phyloP scores from a whole-genome alignment of 2,113 vertebrate species.

The Miniopterus natalensis region DNA sequence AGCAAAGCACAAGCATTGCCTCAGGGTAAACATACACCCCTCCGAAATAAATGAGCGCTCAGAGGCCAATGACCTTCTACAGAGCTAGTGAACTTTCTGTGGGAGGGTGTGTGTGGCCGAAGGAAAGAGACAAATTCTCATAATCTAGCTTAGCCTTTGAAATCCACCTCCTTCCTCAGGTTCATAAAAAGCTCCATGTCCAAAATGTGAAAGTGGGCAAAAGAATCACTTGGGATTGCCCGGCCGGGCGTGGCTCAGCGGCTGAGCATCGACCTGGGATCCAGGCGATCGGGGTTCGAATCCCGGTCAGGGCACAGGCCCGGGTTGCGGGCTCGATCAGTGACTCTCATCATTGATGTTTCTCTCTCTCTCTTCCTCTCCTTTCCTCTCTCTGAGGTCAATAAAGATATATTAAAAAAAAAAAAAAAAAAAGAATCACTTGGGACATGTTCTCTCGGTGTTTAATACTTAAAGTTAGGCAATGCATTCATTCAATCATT shows the following conservation, averaged over 20 bases:
- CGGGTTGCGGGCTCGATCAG: no score
- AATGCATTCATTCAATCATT: not conserved
- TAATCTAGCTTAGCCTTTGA: not conserved
- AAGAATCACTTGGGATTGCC: not conserved
- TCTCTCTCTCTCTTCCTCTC: no score
- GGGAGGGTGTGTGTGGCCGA: not conserved
- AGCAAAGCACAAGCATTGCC: not conserved
- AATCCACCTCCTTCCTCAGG: not conserved
- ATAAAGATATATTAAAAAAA: no score
- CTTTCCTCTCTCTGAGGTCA: no score
- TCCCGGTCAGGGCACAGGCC: no score
- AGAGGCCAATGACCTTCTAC: conserved; percentile 7
- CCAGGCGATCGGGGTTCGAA: no score
- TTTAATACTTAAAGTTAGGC: not conserved
- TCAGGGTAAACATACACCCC: not conserved
- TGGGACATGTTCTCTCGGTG: not conserved
- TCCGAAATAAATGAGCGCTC: not conserved
- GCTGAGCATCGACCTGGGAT: no score
- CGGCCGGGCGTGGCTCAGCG: no score
- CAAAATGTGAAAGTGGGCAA: not conserved
- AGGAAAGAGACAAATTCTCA: not conserved
- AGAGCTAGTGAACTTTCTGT: not conserved
- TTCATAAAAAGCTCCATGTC: not conserved
- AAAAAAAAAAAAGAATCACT: not conserved
- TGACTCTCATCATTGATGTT: no score